These are phyloP conservation scores for Lobophora halterata DNA, from an alignment of 2,888 invertebrate species.

Conservation along the genomic window DNA sequence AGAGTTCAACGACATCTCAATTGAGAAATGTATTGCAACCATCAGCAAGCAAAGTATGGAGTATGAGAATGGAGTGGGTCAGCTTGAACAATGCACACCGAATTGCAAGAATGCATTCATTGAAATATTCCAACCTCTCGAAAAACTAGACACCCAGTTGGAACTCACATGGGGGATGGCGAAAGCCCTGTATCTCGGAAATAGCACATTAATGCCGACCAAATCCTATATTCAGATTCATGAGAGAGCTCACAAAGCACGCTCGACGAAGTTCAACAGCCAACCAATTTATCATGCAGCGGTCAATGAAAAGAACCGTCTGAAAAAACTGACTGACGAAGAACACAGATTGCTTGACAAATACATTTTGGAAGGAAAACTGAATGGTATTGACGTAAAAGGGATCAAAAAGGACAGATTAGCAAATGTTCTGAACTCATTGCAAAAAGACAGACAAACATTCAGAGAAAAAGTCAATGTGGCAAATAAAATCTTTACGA, in stretches of 20 bases:
- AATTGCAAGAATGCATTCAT: constrained; percentile 82
- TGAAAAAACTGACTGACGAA: constrained; percentile 77
- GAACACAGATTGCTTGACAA: constrained; percentile 88
- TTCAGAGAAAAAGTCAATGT: constrained; percentile 85
- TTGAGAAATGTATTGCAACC: constrained; percentile 91
- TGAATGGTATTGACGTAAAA: constrained; percentile 89
- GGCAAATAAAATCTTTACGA: constrained; percentile 84
- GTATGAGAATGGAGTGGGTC: constrained; percentile 87
- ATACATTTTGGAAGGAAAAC: constrained; percentile 88
- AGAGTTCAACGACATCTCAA: constrained; percentile 89
- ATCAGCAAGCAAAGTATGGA: constrained; percentile 91
- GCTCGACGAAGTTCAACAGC: constrained; percentile 87
- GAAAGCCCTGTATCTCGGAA: constrained; percentile 90
- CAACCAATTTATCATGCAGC: constrained; percentile 85
- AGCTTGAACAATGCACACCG: constrained; percentile 80
- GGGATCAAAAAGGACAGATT: constrained; percentile 71
- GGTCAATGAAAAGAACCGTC: constrained; percentile 75
- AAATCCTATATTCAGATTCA: constrained; percentile 90
- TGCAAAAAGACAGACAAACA: constrained; percentile 78
- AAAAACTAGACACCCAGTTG: constrained; percentile 85
- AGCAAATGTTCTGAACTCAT: constrained; percentile 70
- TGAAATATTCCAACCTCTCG: constrained; percentile 87
- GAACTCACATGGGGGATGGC: constrained; percentile 94
- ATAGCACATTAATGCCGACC: constrained; percentile 89
- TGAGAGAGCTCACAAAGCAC: constrained; percentile 87